Evolutionary conservation across 2,797 vertebrate genomes (phyloP).

Genomic region (Percopsis omiscomaycus): DNA sequence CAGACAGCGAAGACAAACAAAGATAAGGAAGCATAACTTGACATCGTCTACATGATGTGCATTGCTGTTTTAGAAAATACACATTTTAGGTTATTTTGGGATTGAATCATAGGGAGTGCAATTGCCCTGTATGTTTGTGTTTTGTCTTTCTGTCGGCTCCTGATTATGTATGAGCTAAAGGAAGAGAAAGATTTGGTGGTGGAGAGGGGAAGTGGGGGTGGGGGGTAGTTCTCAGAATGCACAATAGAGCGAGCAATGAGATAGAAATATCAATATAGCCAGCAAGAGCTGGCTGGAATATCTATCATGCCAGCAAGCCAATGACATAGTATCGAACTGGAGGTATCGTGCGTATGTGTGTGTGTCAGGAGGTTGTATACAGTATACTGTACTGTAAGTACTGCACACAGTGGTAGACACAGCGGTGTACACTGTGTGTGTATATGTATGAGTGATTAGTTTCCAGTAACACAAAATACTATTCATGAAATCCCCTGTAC

Average conservation of each 20-base stretch:
- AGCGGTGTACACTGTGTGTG: constrained; percentile 11
- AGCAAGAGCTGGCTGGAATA: constrained; percentile 68
- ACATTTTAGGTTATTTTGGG: too few species aligned
- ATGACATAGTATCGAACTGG: constrained; percentile 61
- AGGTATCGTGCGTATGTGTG: constrained; percentile 42
- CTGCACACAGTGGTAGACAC: too few species aligned
- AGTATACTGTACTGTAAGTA: not conserved
- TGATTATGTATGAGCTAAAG: constrained; percentile 33
- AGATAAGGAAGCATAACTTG: too few species aligned
- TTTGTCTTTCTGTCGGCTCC: not conserved
- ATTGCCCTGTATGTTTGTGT: not conserved
- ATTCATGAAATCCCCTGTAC: constrained; percentile 23
- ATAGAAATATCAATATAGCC: constrained; percentile 76
- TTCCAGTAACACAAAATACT: constrained; percentile 14
- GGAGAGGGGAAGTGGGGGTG: constrained; percentile 34
- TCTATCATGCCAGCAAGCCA: constrained; percentile 59
- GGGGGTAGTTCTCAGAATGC: constrained; percentile 62
- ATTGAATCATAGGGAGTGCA: not conserved
- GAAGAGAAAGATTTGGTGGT: not conserved
- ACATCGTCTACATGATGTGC: not conserved
- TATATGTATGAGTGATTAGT: constrained; percentile 24
- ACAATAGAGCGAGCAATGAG: constrained; percentile 72
- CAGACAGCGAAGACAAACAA: too few species aligned
- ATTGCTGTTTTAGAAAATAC: not conserved
- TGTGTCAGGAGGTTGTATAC: constrained; percentile 17